phyloP scores from a whole-genome alignment of 2,113 vertebrate genomes.

The Lampris incognitus region DNA sequence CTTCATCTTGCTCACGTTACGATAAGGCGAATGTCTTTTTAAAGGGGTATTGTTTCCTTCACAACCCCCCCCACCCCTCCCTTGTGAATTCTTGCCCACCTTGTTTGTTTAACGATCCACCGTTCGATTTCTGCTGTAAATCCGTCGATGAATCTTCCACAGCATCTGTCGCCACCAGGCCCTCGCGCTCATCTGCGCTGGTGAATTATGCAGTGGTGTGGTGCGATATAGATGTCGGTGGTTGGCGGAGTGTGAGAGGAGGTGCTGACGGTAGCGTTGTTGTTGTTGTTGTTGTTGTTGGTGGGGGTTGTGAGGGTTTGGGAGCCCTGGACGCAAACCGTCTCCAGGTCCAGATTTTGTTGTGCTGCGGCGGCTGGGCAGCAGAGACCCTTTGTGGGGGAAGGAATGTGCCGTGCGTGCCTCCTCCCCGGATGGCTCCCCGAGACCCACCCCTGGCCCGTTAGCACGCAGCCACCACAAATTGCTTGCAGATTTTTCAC shows the following conservation, averaged over 20 bases:
- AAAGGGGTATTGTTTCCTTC: neutral
- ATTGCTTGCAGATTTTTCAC: slow-evolving; percentile 87
- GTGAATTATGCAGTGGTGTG: neutral
- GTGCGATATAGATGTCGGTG: slow-evolving; percentile 1
- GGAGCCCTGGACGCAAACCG: neutral
- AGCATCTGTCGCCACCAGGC: neutral
- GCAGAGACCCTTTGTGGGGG: slow-evolving; percentile 54
- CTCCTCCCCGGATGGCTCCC: slow-evolving; percentile 51
- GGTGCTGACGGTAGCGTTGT: neutral
- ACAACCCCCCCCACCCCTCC: neutral
- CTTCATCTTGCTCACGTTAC: slow-evolving; percentile 6
- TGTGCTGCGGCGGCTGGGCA: slow-evolving; percentile 42
- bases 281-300: neutral
- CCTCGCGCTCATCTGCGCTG: neutral
- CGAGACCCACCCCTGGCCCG: slow-evolving; percentile 58
- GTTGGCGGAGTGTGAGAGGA: neutral
- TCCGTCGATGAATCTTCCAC: neutral
- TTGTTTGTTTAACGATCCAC: neutral
- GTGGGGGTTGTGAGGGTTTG: neutral
- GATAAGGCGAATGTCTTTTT: neutral
- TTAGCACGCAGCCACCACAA: slow-evolving; percentile 79
- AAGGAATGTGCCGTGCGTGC: slow-evolving; percentile 74
- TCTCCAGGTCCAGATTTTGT: slow-evolving; percentile 3
- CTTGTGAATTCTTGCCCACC: neutral
- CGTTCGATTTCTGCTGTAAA: slow-evolving; percentile 9